Base-by-base conservation (phyloP, 2,113 vertebrate species). In the Myanophis thanlyinensis region DNA sequence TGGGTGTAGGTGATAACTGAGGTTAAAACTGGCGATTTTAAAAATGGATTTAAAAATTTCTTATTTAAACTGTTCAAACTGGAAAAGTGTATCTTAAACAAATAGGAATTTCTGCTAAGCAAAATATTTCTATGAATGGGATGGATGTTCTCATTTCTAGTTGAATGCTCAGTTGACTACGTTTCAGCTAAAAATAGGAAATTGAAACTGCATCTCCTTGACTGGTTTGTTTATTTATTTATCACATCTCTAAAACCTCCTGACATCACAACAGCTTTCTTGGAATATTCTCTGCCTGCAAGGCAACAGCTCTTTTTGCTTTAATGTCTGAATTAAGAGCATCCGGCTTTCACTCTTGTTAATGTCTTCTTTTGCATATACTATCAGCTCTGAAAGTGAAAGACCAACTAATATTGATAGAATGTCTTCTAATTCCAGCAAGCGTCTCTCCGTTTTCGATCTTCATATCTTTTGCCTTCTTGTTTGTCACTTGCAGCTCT, bases 271-370 rank as follows among this genome's bases (percentile, higher is more conserved):
- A 11, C n/a, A n/a, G 30, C n/a, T 88, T 20, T 51, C 8, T 40
- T 11, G 13, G 73, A 80, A 56, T 47, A 35, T 89, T 89, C 30
- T 35, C n/a, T 25, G 9, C 20, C 51, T 54, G 18, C 35, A n/a
- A 62, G 56, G 25, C 25, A 52, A 10, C 6, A 18, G 46, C 27
- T 44, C 12, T 80, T 20, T n/a, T n/a, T 59, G 13, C 44, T 85
- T 56, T 85, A 47, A 11, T 94, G 48, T 84, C 49, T 35, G 30
- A 94, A 44, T 80, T 56, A 5, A 20, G 7, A 2, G 1, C 84
- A 0, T 51, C 0, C 0, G 0, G 12, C 91, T 91, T n/a, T n/a
- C 40, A 13, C 25, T 8, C 0, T 11, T 11, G 18, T 62, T 88
- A 9, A 9, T 10, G 5, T 59, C 40, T 91, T 86, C 85, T 35